A percentile compares a stretch with the other conserved stretches of the same genome.
Evolutionary conservation across 2,888 invertebrate species (phyloP).

Genomic region (Smittia sp.): DNA sequence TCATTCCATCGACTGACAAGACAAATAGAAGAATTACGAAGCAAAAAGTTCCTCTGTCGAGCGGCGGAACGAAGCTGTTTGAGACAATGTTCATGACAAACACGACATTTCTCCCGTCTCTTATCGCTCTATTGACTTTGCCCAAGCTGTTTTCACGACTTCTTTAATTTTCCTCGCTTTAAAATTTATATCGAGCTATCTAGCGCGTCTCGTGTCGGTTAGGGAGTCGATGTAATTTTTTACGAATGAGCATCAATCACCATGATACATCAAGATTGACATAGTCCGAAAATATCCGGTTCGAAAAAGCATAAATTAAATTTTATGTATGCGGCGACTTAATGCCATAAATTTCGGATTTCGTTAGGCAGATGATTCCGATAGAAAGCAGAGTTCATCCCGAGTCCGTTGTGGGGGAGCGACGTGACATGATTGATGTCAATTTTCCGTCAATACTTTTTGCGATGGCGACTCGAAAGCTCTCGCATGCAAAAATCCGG

Average conservation of each 20-base stretch:
- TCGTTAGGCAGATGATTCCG: slow-evolving; percentile 33
- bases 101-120: no score
- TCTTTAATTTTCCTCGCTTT: background rate
- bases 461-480: background rate
- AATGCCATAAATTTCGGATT: slow-evolving; percentile 24
- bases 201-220: background rate
- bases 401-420: background rate
- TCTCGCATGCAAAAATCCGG: background rate
- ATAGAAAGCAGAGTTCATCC: background rate
- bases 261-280: slow-evolving; percentile 33
- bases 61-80: no score
- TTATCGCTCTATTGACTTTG: background rate
- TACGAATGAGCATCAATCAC: slow-evolving; percentile 17
- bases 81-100: no score
- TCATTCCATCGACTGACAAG: background rate
- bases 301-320: slow-evolving; percentile 35
- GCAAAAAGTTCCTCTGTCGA: no score
- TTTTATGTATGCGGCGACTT: slow-evolving; percentile 8
- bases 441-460: background rate
- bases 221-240: slow-evolving; percentile 11
- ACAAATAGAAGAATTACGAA: background rate
- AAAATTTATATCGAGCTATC: background rate
- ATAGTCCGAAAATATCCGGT: slow-evolving; percentile 2
- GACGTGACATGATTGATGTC: slow-evolving; percentile 24
- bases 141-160: background rate